A percentile compares a stretch with the other conserved stretches of the same genome.
Conservation (phyloP, 2,113 vertebrate species). For the Pygoscelis antarcticus region DNA sequence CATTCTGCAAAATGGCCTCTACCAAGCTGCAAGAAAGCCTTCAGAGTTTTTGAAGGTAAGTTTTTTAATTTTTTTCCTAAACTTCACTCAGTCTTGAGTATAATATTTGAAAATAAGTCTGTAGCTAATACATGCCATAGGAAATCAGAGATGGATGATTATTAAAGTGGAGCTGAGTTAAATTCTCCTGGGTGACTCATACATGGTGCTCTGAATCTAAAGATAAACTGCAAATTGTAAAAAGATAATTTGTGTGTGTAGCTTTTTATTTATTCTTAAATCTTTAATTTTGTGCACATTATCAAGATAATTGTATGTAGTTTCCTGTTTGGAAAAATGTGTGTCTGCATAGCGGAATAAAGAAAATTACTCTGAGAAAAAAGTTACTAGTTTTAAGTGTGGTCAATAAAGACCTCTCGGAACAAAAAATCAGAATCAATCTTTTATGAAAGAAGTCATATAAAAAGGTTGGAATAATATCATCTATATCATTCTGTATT, state of each 20-base stretch:
- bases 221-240: neutral
- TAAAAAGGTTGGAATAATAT: neutral
- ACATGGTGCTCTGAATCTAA: neutral
- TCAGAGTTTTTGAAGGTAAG: slow-evolving; percentile 83
- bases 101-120: neutral
- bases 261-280: neutral
- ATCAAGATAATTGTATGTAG: neutral
- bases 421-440: neutral
- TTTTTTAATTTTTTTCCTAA: neutral
- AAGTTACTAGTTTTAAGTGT: neutral
- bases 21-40: slow-evolving; percentile 77
- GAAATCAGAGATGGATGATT: neutral
- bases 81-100: neutral
- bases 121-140: neutral
- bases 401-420: neutral
- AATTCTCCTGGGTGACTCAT: neutral
- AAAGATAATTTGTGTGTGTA: neutral
- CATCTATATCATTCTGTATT: neutral
- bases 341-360: neutral
- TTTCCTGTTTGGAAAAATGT: neutral
- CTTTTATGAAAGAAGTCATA: neutral
- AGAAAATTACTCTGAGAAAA: neutral
- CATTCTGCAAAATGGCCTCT: slow-evolving; percentile 80
- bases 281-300: neutral
- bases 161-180: neutral